These are phyloP conservation scores for Antidorcas marsupialis DNA, from an alignment of 2,113 vertebrate species.

Conservation along the genomic window DNA sequence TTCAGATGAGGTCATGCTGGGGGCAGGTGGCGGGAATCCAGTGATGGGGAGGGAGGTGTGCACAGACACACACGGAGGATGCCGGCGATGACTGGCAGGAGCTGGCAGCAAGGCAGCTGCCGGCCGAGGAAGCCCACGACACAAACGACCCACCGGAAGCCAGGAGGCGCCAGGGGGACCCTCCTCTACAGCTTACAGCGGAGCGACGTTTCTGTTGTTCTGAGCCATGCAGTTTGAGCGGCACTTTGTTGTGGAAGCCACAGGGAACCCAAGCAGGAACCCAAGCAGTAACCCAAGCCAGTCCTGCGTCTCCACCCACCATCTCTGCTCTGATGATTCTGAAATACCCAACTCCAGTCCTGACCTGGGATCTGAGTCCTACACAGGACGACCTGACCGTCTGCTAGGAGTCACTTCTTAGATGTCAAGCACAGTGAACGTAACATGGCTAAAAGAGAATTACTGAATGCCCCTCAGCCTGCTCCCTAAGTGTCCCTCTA, in stretches of 20 bases:
- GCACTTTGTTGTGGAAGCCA: not conserved
- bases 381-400: fast-evolving
- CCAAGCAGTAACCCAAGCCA: not conserved
- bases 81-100: fast-evolving
- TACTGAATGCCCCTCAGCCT: not conserved
- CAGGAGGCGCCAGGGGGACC: not conserved
- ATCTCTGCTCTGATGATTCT: not conserved
- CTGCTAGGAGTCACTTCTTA: no score
- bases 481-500: not conserved
- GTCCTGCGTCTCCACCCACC: fast-evolving
- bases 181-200: not conserved
- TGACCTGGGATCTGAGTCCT: not conserved
- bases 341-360: not conserved
- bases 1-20: not conserved
- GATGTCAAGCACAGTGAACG: not conserved
- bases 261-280: not conserved
- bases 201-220: fast-evolving
- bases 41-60: not conserved
- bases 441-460: not conserved
- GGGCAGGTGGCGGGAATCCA: not conserved
- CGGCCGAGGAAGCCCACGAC: not conserved
- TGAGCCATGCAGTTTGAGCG: no score
- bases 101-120: not conserved
- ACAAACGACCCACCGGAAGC: not conserved
- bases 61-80: not conserved